A percentile compares a stretch with the other conserved stretches of the same genome.
Evolutionary conservation across 2,797 vertebrate genomes (phyloP).

Genomic region (Zenarchopterus dispar): DNA sequence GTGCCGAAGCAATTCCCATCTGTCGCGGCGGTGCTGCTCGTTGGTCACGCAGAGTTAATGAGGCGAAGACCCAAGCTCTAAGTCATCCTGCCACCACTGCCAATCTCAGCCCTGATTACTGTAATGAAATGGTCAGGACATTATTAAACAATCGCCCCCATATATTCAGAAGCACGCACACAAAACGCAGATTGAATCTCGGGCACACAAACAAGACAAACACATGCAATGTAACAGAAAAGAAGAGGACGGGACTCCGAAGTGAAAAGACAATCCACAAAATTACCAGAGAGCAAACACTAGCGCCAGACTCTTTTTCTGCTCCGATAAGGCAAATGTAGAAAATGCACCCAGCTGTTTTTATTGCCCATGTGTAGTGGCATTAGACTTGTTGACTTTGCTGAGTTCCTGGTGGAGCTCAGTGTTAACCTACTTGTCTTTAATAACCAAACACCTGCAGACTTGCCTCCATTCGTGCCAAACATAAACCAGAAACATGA

Average conservation of each 20-base stretch:
- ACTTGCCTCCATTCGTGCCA: background rate
- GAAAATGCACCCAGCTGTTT: slow-evolving; percentile 6
- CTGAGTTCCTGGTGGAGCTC: background rate
- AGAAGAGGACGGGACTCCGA: slow-evolving; percentile 31
- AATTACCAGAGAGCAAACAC: slow-evolving; percentile 37
- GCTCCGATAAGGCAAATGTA: slow-evolving; percentile 11
- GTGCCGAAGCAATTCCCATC: slow-evolving; percentile 84
- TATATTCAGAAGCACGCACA: slow-evolving; percentile 39
- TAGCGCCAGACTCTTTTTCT: slow-evolving; percentile 42
- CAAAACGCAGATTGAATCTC: slow-evolving; percentile 41
- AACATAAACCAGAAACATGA: background rate
- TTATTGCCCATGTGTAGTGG: background rate
- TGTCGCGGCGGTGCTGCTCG: slow-evolving; percentile 78
- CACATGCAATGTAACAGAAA: slow-evolving; percentile 27
- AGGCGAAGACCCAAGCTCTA: slow-evolving; percentile 83
- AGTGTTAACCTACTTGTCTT: background rate
- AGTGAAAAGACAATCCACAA: slow-evolving; percentile 32
- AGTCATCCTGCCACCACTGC: slow-evolving; percentile 86
- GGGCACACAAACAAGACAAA: slow-evolving; percentile 43
- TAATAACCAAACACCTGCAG: background rate
- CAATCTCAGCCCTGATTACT: slow-evolving; percentile 87
- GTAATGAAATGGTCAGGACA: slow-evolving; percentile 88
- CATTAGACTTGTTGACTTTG: background rate
- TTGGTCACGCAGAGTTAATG: slow-evolving; percentile 86
- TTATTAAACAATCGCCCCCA: slow-evolving; percentile 85